phyloP scores from a whole-genome alignment of 2,888 invertebrate species.

The Unio delphinus region DNA sequence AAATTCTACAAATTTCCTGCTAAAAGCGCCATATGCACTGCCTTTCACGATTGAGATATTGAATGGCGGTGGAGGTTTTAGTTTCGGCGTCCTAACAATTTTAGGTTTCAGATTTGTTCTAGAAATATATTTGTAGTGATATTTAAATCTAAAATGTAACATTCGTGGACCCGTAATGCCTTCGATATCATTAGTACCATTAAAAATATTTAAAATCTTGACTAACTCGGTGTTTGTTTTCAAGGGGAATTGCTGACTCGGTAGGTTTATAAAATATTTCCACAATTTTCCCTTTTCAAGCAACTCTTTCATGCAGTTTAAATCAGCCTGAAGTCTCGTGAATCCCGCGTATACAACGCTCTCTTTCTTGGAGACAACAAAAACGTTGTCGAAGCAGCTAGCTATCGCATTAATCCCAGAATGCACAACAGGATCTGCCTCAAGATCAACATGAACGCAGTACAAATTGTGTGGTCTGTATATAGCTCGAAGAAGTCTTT shows the following conservation, averaged over 20 bases:
- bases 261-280: constrained; percentile 69
- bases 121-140: constrained; percentile 24
- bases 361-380: constrained; percentile 63
- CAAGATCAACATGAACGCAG: constrained; percentile 67
- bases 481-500: constrained; percentile 57
- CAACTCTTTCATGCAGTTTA: constrained; percentile 69
- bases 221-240: constrained; percentile 69
- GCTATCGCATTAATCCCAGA: constrained; percentile 45
- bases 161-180: constrained; percentile 57
- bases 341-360: constrained; percentile 66
- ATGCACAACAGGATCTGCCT: constrained; percentile 41
- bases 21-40: constrained; percentile 69
- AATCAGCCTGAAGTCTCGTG: constrained; percentile 64
- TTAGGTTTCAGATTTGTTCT: constrained; percentile 25
- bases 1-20: constrained; percentile 64
- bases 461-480: constrained; percentile 67
- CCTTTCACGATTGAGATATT: constrained; percentile 60
- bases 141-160: constrained; percentile 28
- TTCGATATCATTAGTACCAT: constrained; percentile 70
- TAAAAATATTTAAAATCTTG: constrained; percentile 65
- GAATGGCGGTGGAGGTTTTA: constrained; percentile 31
- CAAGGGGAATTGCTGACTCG: constrained; percentile 67
- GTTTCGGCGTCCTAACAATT: constrained; percentile 18
- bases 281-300: constrained; percentile 45
- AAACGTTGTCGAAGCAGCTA: constrained; percentile 67